Evolutionary conservation across 2,113 vertebrate genomes (phyloP).

Genomic region (Xiphophorus hellerii): DNA sequence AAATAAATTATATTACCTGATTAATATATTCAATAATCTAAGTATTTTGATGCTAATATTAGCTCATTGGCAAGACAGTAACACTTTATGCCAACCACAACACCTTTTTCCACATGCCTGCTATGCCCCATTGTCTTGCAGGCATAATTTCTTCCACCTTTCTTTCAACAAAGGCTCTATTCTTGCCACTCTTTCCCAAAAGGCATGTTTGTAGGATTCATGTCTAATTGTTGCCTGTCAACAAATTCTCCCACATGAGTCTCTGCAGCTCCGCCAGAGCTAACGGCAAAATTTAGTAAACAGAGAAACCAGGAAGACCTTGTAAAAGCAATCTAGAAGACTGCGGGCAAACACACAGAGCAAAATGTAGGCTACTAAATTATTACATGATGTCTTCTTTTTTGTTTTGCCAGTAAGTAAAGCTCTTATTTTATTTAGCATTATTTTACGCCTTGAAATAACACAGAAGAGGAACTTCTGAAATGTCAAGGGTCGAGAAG

Average conservation of each 20-base stretch:
- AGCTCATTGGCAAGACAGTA: background rate
- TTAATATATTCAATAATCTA: background rate
- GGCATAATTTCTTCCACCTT: background rate
- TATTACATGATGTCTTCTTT: background rate
- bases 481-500: slow-evolving; percentile 29
- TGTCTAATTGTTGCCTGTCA: background rate
- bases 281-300: background rate
- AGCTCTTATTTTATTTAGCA: background rate
- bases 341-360: background rate
- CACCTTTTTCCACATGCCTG: background rate
- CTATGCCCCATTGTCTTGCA: no score
- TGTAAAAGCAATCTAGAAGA: background rate
- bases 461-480: background rate
- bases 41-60: background rate
- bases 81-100: no score
- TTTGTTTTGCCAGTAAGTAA: background rate
- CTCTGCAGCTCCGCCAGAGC: background rate
- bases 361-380: background rate
- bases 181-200: no score
- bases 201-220: background rate
- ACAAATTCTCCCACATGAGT: background rate
- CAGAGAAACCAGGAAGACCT: background rate
- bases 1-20: no score
- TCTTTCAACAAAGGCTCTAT: background rate
- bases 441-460: background rate